These are phyloP conservation scores for Platorchestia sp. DNA, from an alignment of 1,140 invertebrate species.

Conservation along the genomic window DNA sequence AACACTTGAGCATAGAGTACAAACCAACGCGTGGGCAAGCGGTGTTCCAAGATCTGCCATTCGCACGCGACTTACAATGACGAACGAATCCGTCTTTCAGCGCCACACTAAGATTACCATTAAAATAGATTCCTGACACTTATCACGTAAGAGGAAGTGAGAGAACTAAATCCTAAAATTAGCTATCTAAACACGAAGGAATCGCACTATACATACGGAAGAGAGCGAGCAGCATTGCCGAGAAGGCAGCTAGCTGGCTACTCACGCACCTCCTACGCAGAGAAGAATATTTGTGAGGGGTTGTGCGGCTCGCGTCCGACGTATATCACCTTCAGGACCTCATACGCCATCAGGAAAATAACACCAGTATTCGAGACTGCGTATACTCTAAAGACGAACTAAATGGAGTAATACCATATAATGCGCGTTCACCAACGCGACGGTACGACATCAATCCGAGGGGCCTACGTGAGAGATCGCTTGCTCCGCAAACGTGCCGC, in stretches of 20 bases:
- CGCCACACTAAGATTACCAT: background rate
- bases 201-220: background rate
- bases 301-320: slow-evolving; percentile 36
- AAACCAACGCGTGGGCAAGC: background rate
- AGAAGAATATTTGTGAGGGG: slow-evolving; percentile 48
- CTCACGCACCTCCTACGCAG: background rate
- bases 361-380: slow-evolving; percentile 39
- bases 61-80: background rate
- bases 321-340: background rate
- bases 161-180: background rate
- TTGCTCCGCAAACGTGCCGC: background rate
- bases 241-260: background rate
- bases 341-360: background rate
- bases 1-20: background rate
- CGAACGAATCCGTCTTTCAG: background rate
- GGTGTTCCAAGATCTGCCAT: background rate
- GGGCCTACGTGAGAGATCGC: background rate
- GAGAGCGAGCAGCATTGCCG: background rate
- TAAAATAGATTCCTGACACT: background rate
- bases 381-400: slow-evolving; percentile 18
- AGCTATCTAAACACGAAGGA: background rate
- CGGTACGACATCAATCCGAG: background rate
- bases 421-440: background rate
- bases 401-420: slow-evolving; percentile 34
- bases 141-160: background rate